Evolutionary conservation across 2,888 invertebrate genomes (phyloP).

Genomic region (Scaptodrosophila latifasciaeformis): DNA sequence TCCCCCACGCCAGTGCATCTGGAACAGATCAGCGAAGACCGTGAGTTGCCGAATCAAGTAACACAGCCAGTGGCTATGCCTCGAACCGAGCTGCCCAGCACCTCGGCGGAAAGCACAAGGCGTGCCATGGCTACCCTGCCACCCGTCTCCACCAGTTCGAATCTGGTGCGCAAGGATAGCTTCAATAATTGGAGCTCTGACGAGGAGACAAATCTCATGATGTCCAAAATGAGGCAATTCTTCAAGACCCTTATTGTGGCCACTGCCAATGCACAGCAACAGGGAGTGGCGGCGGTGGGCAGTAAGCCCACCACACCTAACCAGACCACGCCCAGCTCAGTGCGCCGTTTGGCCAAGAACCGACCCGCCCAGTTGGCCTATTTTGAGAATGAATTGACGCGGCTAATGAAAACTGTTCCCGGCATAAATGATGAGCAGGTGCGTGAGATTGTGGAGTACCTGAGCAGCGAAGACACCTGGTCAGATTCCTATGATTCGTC

Average conservation of each 20-base stretch:
- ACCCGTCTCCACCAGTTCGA: conserved; percentile 73
- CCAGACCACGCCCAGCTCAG: conserved; percentile 42
- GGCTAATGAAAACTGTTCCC: conserved; percentile 94
- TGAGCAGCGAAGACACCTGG: conserved; percentile 95
- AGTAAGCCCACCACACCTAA: conserved; percentile 66
- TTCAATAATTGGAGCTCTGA: conserved; percentile 96
- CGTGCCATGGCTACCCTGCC: conserved; percentile 18
- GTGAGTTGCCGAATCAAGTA: conserved; percentile 71
- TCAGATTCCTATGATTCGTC: conserved; percentile 95
- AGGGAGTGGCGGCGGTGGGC: conserved; percentile 31
- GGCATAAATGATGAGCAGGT: conserved; percentile 93
- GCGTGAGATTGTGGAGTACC: conserved; percentile 92
- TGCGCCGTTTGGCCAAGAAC: conserved; percentile 72
- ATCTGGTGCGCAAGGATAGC: conserved; percentile 87
- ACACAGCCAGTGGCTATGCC: conserved; percentile 25
- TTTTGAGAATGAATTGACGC: conserved; percentile 91
- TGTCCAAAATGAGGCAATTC: conserved; percentile 95
- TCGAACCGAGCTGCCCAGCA: conserved; percentile 35
- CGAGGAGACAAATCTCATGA: conserved; percentile 95
- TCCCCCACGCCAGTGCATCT: conserved; percentile 53
- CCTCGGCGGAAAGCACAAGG: conserved; percentile 21
- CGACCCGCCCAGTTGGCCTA: conserved; percentile 91
- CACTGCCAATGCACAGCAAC: conserved; percentile 75
- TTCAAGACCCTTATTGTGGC: conserved; percentile 92
- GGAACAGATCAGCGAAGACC: conserved; percentile 66